Evolutionary conservation across 2,888 invertebrate species (phyloP).

Genomic region (Mimumesa dahlbomi): DNA sequence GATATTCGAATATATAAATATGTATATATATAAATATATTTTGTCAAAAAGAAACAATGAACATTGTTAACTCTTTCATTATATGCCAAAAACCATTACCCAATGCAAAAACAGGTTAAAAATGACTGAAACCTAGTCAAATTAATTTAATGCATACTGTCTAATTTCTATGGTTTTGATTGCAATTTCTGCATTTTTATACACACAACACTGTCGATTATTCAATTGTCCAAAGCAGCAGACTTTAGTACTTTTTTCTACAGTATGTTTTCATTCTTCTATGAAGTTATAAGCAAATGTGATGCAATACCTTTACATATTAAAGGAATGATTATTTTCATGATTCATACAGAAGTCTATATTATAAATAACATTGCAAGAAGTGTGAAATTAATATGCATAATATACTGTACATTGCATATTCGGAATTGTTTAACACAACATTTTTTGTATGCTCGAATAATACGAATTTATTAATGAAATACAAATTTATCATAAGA

Average conservation of each 20-base stretch:
- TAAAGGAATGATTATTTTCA: constrained; percentile 11
- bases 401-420: not conserved
- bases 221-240: not conserved
- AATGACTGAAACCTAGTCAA: no score
- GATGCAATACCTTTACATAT: constrained; percentile 23
- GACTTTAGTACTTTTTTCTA: not conserved
- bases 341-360: not conserved
- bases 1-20: not conserved
- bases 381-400: not conserved
- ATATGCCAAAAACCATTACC: no score
- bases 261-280: not conserved
- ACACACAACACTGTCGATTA: not conserved
- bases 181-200: not conserved
- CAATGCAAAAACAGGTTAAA: no score
- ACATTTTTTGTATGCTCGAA: not conserved
- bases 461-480: no score
- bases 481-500: not conserved
- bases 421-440: not conserved
- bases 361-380: not conserved
- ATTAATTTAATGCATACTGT: no score
- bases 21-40: no score
- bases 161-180: no score
- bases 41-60: no score
- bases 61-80: no score
- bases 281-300: constrained; percentile 1